Percentiles rank a stretch among this genome's conserved stretches.
Conservation (phyloP, 2,113 vertebrate genomes). For the Megaceryle maxima region DNA sequence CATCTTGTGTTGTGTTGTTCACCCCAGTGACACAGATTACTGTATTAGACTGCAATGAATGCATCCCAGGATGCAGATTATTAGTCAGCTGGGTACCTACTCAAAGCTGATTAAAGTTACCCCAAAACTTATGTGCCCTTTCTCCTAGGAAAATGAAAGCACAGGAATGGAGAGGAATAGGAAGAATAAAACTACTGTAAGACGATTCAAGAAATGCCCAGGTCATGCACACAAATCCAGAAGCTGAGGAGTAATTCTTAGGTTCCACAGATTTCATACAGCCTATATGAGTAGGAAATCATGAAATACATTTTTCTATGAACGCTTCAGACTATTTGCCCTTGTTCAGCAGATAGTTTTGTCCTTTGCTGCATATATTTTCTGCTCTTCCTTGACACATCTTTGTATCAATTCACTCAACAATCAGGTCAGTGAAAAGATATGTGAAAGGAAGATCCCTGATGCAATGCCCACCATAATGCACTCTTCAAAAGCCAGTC, state of each 20-base stretch:
- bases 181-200: not conserved
- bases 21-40: not conserved
- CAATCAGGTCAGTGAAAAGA: not conserved
- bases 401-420: not conserved
- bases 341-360: not conserved
- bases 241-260: not conserved
- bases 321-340: not conserved
- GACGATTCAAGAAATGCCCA: not conserved
- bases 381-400: not conserved
- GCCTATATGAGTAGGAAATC: not conserved
- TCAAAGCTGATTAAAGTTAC: not conserved
- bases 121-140: not conserved
- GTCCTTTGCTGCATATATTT: not conserved
- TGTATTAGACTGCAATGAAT: not conserved
- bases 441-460: not conserved
- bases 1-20: not conserved
- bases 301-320: not conserved
- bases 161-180: not conserved
- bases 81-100: not conserved
- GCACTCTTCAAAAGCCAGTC: not conserved
- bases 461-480: not conserved
- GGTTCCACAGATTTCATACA: not conserved
- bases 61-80: rapidly evolving
- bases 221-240: not conserved
- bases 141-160: not conserved